phyloP scores from a whole-genome alignment of 2,113 vertebrate species.

The Cavia porcellus region DNA sequence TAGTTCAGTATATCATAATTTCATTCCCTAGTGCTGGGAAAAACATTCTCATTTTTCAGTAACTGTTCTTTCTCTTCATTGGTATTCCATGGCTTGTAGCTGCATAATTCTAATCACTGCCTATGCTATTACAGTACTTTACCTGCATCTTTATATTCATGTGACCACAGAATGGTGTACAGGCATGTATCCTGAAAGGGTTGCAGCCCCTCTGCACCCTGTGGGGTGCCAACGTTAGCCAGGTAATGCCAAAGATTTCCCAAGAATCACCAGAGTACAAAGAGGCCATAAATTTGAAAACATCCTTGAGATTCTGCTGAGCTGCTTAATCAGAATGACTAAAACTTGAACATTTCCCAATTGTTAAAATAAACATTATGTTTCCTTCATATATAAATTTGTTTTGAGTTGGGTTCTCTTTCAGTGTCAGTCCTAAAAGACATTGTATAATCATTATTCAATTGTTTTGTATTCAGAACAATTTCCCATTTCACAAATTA shows the following conservation, averaged over 20 bases:
- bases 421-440: background rate
- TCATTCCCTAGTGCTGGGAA: background rate
- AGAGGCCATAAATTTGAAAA: background rate
- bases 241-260: too few species aligned
- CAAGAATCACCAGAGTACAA: too few species aligned
- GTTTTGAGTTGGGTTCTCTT: slow-evolving; percentile 18
- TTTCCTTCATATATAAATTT: background rate
- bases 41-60: background rate
- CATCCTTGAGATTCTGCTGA: background rate
- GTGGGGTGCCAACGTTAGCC: background rate
- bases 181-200: background rate
- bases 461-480: background rate
- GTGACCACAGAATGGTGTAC: background rate
- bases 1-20: background rate
- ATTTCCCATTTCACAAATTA: slow-evolving; percentile 33
- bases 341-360: slow-evolving; percentile 10
- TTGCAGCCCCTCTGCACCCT: background rate
- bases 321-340: background rate
- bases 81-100: background rate
- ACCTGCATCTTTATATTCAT: background rate
- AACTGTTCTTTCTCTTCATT: background rate
- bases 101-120: background rate
- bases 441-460: background rate
- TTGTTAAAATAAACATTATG: background rate
- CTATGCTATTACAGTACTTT: background rate